Percentiles rank a stretch among this genome's conserved stretches.
Conservation (phyloP, 2,113 vertebrate genomes). For the Gavialis gangeticus region DNA sequence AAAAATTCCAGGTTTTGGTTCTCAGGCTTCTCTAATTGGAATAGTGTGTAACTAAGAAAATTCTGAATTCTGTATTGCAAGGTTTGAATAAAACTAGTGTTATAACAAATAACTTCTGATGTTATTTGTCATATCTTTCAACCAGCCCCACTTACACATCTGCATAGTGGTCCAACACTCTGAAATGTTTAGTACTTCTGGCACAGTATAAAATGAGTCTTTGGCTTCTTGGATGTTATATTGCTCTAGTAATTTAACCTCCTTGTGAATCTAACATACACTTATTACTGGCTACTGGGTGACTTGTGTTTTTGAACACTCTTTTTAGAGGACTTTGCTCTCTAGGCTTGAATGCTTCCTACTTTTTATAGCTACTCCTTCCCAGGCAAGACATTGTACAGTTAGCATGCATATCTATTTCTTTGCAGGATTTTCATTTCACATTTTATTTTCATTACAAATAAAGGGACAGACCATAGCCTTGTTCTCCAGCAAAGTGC, state of each 20-base stretch:
- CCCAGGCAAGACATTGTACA: background rate
- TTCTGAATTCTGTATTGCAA: background rate
- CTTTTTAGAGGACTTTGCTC: background rate
- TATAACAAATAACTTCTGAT: background rate
- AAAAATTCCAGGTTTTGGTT: background rate
- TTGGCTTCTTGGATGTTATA: background rate
- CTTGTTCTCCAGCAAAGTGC: background rate
- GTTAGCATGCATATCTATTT: background rate
- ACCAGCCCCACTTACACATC: background rate
- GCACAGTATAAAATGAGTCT: background rate
- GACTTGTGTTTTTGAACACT: background rate
- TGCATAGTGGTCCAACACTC: background rate
- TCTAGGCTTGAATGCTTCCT: background rate
- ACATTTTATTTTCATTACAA: background rate
- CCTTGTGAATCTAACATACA: background rate
- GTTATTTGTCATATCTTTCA: background rate
- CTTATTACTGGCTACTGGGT: background rate
- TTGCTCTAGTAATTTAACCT: background rate
- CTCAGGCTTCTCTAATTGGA: background rate
- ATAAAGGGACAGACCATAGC: background rate
- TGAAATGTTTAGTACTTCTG: background rate
- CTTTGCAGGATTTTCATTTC: background rate
- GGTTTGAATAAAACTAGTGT: background rate
- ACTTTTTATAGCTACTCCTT: no score
- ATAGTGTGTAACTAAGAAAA: background rate